These are phyloP conservation scores for Epicauta chinensis DNA, from an alignment of 1,140 invertebrate species.

Conservation along the genomic window DNA sequence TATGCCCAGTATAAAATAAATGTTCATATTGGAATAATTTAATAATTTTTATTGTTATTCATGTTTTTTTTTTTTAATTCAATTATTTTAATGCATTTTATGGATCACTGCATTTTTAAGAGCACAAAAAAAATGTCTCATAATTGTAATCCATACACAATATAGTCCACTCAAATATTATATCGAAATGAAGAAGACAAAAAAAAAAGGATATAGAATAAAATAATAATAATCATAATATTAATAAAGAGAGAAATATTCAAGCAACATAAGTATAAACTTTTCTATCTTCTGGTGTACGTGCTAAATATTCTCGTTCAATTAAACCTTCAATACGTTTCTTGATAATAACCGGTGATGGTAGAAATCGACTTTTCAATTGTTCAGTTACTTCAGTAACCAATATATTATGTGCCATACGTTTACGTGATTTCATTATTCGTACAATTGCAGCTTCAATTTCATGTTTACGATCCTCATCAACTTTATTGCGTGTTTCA, in stretches of 20 bases:
- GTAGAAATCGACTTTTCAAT: slow-evolving; percentile 91
- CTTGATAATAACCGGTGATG: slow-evolving; percentile 96
- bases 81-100: no score
- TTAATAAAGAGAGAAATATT: slow-evolving; percentile 18
- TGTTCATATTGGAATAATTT: no score
- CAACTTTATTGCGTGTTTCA: slow-evolving; percentile 96
- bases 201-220: no score
- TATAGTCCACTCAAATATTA: no score
- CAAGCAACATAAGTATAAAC: slow-evolving; percentile 88
- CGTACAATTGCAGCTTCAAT: slow-evolving; percentile 99
- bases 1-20: no score
- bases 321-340: slow-evolving; percentile 98
- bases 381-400: slow-evolving; percentile 98
- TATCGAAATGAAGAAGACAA: no score
- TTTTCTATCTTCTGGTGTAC: slow-evolving; percentile 93
- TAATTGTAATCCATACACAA: no score
- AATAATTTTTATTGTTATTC: no score
- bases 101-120: no score
- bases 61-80: no score
- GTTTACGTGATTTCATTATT: slow-evolving; percentile 98
- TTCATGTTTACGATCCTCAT: slow-evolving; percentile 99
- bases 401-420: slow-evolving; percentile 89
- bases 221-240: no score
- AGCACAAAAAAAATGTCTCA: no score
- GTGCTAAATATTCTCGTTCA: slow-evolving; percentile 95